Evolutionary conservation across 1,140 invertebrate species (phyloP), one percentile per base, ranked within the genome.

Genomic region (Plectrocnemia conspersa): DNA sequence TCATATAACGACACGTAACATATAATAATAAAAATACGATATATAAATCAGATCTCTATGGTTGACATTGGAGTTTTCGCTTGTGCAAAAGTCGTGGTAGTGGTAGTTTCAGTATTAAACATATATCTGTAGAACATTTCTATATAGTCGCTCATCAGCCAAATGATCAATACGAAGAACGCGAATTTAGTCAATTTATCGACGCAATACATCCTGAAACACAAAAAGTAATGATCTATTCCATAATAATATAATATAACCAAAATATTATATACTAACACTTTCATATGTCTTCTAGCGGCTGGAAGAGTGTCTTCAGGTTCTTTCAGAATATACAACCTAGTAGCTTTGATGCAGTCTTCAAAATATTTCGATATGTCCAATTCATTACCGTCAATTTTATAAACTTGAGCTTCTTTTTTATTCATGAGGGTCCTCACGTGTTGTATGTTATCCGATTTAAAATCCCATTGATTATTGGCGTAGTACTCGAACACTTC

Each of bases 401-500:
- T 82, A 64, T 88, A 89, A 15, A 77, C 77, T 0, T 71, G 52
- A 33, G 75, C 73, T 65, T 89, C 88, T 45, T 67, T 72, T 2
- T 75, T 68, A 66, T 89, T 90, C 46, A 88, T 68, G 5, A 76
- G 66, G 27, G 70, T 61, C 40, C 86, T 69, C 2, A 84, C 45
- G 5, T 72, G 71, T 61, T 82, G 79, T 0, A 77, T 71, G 56
- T 80, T 77, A 21, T 82, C 77, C 29, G 84, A 86, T 36, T 80
- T 78, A 65, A 91, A 91, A 59, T 88, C 86, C 87, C 88, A 91
- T 52, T 88, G 85, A 64, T 88, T 89, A 64, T 88, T 91, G 0
- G 86, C 86, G 65, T 91, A 91, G 64, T 89, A 91, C 63, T 91
- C 87, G 58, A 91, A 89, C 0, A 91, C 85, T 61, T 89, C 85